These are phyloP conservation scores for Griposia aprilina DNA, from an alignment of 2,888 invertebrate genomes.

Conservation along the genomic window DNA sequence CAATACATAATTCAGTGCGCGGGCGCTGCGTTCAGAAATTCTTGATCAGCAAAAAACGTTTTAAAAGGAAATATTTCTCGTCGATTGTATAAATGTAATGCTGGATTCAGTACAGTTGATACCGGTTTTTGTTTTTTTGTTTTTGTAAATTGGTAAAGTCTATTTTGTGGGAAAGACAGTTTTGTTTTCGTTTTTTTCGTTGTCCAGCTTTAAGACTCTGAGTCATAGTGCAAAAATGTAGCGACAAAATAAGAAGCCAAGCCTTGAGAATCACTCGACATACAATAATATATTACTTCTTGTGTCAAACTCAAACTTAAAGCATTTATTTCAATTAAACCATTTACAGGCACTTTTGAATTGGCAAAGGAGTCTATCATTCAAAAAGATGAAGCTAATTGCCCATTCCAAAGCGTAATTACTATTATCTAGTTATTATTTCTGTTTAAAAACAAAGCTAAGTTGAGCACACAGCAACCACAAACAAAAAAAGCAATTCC, in stretches of 20 bases:
- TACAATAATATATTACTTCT: too few species aligned
- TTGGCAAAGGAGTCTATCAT: too few species aligned
- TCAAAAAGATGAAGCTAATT: too few species aligned
- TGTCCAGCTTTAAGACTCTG: background rate
- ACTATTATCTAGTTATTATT: too few species aligned
- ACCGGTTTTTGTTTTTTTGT: slow-evolving; percentile 45
- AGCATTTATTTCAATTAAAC: too few species aligned
- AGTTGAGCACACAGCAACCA: too few species aligned
- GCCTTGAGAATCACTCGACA: background rate
- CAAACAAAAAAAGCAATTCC: background rate
- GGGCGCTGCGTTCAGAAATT: slow-evolving; percentile 63
- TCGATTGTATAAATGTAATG: slow-evolving; percentile 67
- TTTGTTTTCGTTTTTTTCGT: slow-evolving; percentile 22
- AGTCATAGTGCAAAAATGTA: slow-evolving; percentile 9
- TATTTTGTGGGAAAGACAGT: slow-evolving; percentile 51
- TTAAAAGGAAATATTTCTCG: slow-evolving; percentile 64
- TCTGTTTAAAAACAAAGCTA: too few species aligned
- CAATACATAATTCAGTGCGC: slow-evolving; percentile 70
- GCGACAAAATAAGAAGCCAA: background rate
- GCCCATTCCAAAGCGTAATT: too few species aligned
- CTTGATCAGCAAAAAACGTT: slow-evolving; percentile 65
- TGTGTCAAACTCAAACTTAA: too few species aligned
- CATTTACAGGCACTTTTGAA: too few species aligned
- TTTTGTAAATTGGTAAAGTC: slow-evolving; percentile 22
- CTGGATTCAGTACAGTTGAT: slow-evolving; percentile 55